Percentiles rank a stretch among this genome's conserved stretches.
phyloP scores from a whole-genome alignment of 1,140 invertebrate genomes.

The Harlomillsia oculata region DNA sequence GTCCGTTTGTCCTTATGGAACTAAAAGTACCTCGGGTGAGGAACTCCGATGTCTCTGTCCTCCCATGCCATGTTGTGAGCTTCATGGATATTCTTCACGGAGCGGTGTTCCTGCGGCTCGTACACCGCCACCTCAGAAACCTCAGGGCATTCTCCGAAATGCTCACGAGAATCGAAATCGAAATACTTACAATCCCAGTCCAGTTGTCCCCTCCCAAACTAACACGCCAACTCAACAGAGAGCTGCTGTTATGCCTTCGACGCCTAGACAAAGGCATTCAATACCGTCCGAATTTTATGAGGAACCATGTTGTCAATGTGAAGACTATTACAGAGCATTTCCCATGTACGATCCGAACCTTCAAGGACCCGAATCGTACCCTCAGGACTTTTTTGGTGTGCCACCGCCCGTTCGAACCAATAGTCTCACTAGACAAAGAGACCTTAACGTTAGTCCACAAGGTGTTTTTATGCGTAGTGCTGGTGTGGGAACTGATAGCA shows the following conservation, averaged over 20 bases:
- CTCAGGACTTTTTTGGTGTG: not conserved
- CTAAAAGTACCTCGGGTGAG: not conserved
- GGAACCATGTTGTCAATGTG: slow-evolving; percentile 27
- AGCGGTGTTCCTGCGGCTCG: slow-evolving; percentile 45
- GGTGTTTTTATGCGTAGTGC: no score
- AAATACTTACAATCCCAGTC: slow-evolving; percentile 37
- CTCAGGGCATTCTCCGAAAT: slow-evolving; percentile 28
- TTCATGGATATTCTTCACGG: slow-evolving; percentile 8
- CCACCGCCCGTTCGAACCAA: not conserved
- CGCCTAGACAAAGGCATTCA: slow-evolving; percentile 31
- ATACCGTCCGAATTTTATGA: slow-evolving; percentile 33
- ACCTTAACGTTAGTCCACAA: no score
- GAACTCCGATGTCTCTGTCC: slow-evolving; percentile 24
- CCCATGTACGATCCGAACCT: not conserved
- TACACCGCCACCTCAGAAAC: slow-evolving; percentile 1
- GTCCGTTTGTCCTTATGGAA: slow-evolving; percentile 12
- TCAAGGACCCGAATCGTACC: not conserved
- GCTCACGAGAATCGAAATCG: slow-evolving; percentile 20
- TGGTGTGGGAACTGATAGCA: no score
- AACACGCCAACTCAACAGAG: no score
- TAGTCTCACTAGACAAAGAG: no score
- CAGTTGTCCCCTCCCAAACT: not conserved
- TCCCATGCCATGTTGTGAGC: slow-evolving; percentile 21
- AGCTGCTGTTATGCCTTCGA: not conserved
- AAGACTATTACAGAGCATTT: slow-evolving; percentile 20